Evolutionary conservation across 1,140 invertebrate species (phyloP).

Genomic region (Anagrus nilaparvatae): DNA sequence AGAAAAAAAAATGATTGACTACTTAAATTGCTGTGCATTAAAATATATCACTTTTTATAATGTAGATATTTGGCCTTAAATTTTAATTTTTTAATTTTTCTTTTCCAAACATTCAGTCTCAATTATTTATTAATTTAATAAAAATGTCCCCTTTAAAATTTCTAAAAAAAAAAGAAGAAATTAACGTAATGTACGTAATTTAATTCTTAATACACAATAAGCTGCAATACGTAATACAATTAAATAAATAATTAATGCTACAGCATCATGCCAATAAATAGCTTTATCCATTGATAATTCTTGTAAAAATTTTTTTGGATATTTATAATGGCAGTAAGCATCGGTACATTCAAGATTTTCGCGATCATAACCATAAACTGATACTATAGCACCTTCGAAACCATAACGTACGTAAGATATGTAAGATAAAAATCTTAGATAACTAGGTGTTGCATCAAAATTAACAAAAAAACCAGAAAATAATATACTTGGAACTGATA

Average conservation of each 20-base stretch:
- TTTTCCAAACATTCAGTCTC: too few species aligned
- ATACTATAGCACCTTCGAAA: constrained; percentile 83
- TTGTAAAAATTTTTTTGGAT: constrained; percentile 72
- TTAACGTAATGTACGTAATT: constrained; percentile 47
- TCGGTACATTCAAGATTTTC: constrained; percentile 65
- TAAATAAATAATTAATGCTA: constrained; percentile 69
- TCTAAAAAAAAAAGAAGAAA: constrained; percentile 13
- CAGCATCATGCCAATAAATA: constrained; percentile 74
- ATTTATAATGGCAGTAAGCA: constrained; percentile 78
- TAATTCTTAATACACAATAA: constrained; percentile 80
- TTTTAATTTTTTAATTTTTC: too few species aligned
- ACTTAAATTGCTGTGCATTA: too few species aligned
- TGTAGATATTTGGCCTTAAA: too few species aligned
- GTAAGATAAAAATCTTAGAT: constrained; percentile 83
- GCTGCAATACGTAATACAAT: constrained; percentile 70
- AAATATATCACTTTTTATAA: too few species aligned
- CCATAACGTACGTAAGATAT: constrained; percentile 84
- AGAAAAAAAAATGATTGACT: too few species aligned
- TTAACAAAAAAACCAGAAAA: constrained; percentile 93
- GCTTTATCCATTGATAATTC: constrained; percentile 77
- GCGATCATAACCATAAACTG: constrained; percentile 82
- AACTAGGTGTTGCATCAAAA: constrained; percentile 83
- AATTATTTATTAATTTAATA: too few species aligned
- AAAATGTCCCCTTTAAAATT: too few species aligned
- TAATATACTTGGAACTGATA: constrained; percentile 79